These are phyloP conservation scores for Lasaia peninsularis DNA, from an alignment of 1,140 invertebrate genomes.

Conservation along the genomic window DNA sequence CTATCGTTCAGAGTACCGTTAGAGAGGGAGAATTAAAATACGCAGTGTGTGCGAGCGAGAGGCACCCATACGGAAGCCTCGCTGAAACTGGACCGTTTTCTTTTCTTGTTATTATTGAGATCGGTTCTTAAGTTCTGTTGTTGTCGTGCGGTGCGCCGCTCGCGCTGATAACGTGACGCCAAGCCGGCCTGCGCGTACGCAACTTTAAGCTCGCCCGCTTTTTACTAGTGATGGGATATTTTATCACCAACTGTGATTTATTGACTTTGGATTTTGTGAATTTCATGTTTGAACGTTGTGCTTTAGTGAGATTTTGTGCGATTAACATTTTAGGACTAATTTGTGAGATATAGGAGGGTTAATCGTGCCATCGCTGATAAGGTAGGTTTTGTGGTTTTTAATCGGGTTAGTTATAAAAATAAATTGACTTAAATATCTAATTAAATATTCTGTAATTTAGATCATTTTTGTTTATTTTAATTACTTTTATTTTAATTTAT, in stretches of 20 bases:
- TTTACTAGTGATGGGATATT: slow-evolving; percentile 46
- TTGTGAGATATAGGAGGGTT: not conserved
- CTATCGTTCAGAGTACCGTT: slow-evolving; percentile 72
- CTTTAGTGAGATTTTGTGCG: slow-evolving; percentile 31
- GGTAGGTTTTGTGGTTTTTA: not conserved
- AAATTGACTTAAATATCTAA: no score
- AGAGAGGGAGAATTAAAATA: slow-evolving; percentile 58
- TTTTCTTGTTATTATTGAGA: slow-evolving; percentile 77
- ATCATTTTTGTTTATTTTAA: no score
- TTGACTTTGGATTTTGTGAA: slow-evolving; percentile 36
- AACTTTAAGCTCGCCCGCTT: slow-evolving; percentile 60
- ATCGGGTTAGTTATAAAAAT: not conserved
- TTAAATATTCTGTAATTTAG: no score
- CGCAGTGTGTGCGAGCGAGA: slow-evolving; percentile 47
- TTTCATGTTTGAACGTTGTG: slow-evolving; percentile 40
- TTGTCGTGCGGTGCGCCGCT: slow-evolving; percentile 69
- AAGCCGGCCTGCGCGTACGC: slow-evolving; percentile 64
- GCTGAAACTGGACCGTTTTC: slow-evolving; percentile 77
- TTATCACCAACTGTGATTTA: slow-evolving; percentile 33
- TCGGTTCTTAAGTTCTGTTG: slow-evolving; percentile 72
- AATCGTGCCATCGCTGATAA: slow-evolving; percentile 2
- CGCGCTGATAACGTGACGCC: slow-evolving; percentile 72
- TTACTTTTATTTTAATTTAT: no score
- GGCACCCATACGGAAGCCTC: slow-evolving; percentile 68
- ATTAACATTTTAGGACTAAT: slow-evolving; percentile 8